Base-by-base conservation (phyloP, 2,888 invertebrate species). In the Willowsia nigromaculata region DNA sequence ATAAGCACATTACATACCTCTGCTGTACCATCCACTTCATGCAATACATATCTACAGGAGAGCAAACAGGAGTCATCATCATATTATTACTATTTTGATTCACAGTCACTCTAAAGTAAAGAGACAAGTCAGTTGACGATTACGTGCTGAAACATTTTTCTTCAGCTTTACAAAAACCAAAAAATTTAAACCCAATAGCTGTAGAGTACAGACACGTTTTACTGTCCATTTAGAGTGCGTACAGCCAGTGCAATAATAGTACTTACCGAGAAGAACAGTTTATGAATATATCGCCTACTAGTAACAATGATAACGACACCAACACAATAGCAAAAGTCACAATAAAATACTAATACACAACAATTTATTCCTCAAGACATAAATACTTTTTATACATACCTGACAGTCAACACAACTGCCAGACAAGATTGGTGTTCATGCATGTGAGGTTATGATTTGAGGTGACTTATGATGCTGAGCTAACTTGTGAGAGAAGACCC, bases 91-190 rank as follows among this genome's bases (percentile, higher is more conserved):
- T 62, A 30, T 78, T 80, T 30, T 50, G 68, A 78, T 86, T 86
- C 80, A 50, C 83, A 62, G 84, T 71, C 30, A 86, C 50, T 76
- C 50, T 30, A n/a, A 76, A 50, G 18, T 13, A 6, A 50, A 33
- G n/a, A 86, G 85, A 80, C 85, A 86, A 86, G 85, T 80, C 80
- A 80, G 62, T 76, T 62, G 85, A 76, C 53, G 59, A 85, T 47
- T 65, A 56, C 43, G 65, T 78, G 76, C 50, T 76, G 85, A 86
- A 65, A 78, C 68, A 78, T 85, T 56, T 33, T 18, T 15, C 25
- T 56, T 62, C 3, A 76, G 76, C 27, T 59, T 81, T 30, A 27
- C 15, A n/a, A n/a, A n/a, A n/a, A 30, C 62, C 62, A 62, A 62
- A 62, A 62, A 62, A n/a, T n/a, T n/a, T n/a, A n/a, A n/a, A n/a